Conservation (phyloP, 1,140 invertebrate genomes). For the Tetramorium alpestre region DNA sequence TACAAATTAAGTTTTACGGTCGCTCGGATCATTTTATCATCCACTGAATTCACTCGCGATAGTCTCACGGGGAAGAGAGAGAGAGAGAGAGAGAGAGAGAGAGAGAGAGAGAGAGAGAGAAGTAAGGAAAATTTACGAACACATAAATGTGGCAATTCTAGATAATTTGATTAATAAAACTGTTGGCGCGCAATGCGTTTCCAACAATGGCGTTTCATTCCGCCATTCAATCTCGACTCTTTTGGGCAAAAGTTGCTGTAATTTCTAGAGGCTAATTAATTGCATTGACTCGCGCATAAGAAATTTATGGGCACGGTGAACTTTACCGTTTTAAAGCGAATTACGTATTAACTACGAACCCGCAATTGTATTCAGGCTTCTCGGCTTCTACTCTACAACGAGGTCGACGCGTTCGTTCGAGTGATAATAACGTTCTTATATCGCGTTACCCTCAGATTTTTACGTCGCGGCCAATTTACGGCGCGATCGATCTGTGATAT, state of each 20-base stretch:
- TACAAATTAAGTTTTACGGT: constrained; percentile 63
- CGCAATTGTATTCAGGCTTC: background rate
- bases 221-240: background rate
- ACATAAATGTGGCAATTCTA: background rate
- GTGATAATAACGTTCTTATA: too few species aligned
- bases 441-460: constrained; percentile 3
- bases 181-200: background rate
- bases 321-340: constrained; percentile 22
- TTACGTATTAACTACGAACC: constrained; percentile 4
- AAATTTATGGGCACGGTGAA: constrained; percentile 17
- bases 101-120: background rate
- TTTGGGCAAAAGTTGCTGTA: constrained; percentile 17
- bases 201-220: background rate
- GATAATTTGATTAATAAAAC: constrained; percentile 41
- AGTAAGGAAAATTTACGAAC: constrained; percentile 8
- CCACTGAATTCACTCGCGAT: constrained; percentile 10
- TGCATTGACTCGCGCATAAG: background rate
- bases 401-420: background rate
- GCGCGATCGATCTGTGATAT: constrained; percentile 35
- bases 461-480: background rate
- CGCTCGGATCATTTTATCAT: constrained; percentile 32
- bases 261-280: constrained; percentile 46
- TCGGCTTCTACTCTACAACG: background rate
- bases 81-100: background rate
- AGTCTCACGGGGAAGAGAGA: background rate